Percentiles rank a stretch among this genome's conserved stretches.
These are phyloP conservation scores for Craseonycteris thonglongyai DNA, from an alignment of 2,113 vertebrate genomes.

Conservation along the genomic window DNA sequence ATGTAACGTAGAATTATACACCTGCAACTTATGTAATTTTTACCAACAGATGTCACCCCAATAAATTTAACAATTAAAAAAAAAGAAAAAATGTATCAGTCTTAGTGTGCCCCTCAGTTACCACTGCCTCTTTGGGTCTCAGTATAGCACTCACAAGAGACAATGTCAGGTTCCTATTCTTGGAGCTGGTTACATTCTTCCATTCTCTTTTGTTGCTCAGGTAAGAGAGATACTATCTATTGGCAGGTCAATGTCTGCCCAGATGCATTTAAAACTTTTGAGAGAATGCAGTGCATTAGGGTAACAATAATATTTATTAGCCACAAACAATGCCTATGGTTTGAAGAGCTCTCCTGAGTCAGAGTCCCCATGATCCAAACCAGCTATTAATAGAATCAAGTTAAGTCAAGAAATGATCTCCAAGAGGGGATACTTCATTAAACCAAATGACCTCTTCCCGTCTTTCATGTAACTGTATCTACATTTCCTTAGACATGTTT, in stretches of 20 bases:
- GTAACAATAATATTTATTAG: neutral
- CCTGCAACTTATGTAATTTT: no score
- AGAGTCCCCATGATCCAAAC: neutral
- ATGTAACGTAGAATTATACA: no score
- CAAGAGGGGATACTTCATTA: neutral
- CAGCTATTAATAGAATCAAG: neutral
- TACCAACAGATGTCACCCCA: no score
- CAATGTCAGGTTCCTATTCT: no score
- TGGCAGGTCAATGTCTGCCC: no score
- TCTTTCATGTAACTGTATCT: neutral
- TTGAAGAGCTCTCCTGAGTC: neutral
- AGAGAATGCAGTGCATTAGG: neutral
- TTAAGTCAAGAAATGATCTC: neutral
- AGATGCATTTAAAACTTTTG: no score
- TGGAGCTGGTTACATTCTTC: no score
- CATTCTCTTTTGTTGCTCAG: no score
- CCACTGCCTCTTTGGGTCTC: neutral
- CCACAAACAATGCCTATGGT: neutral
- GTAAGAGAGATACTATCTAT: no score
- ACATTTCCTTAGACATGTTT: neutral
- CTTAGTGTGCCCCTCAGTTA: neutral
- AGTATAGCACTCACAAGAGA: no score
- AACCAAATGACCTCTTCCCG: neutral
- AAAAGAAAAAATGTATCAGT: no score
- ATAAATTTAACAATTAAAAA: no score